Percentiles rank a stretch among this genome's conserved stretches.
These are phyloP conservation scores for Temnothorax nylanderi DNA, from an alignment of 1,140 invertebrate genomes.

Conservation along the genomic window DNA sequence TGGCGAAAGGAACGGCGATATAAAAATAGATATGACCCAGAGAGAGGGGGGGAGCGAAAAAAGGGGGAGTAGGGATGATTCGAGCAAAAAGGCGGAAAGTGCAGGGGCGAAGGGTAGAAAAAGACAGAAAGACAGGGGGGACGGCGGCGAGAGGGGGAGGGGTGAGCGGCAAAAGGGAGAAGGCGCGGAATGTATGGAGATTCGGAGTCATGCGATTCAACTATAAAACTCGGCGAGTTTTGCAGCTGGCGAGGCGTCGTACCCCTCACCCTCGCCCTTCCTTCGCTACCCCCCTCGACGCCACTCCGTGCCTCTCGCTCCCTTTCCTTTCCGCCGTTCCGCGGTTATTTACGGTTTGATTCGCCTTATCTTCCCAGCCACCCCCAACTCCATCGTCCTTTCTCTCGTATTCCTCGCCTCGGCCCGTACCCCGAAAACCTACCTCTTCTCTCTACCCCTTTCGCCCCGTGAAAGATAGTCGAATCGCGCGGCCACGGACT, in stretches of 20 bases:
- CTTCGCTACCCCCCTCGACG: conserved; percentile 50
- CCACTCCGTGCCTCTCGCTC: conserved; percentile 50
- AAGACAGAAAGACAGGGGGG: conserved; percentile 51
- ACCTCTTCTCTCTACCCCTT: conserved; percentile 30
- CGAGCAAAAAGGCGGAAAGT: conserved; percentile 66
- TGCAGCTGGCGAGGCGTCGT: conserved; percentile 83
- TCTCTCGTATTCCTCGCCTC: conserved; percentile 74
- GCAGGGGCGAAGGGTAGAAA: conserved; percentile 62
- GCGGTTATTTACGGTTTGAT: conserved; percentile 86
- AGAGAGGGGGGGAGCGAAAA: conserved; percentile 36
- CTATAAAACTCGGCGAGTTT: conserved; percentile 86
- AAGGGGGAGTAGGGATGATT: conserved; percentile 53
- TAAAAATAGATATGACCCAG: conserved; percentile 78
- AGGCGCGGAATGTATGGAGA: conserved; percentile 83
- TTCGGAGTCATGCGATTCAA: conserved; percentile 85
- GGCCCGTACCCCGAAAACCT: conserved; percentile 64
- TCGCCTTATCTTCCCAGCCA: conserved; percentile 84
- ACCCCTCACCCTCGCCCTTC: conserved; percentile 71
- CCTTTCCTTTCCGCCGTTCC: conserved; percentile 82
- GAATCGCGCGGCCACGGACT: conserved; percentile 31
- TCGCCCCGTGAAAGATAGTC: conserved; percentile 59
- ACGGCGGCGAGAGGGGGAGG: conserved; percentile 11
- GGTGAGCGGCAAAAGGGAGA: conserved; percentile 58
- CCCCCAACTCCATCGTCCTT: conserved; percentile 69
- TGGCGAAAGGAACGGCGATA: conserved; percentile 75